Evolutionary conservation across 2,797 vertebrate genomes (phyloP).

Genomic region (Delichon dasypus): DNA sequence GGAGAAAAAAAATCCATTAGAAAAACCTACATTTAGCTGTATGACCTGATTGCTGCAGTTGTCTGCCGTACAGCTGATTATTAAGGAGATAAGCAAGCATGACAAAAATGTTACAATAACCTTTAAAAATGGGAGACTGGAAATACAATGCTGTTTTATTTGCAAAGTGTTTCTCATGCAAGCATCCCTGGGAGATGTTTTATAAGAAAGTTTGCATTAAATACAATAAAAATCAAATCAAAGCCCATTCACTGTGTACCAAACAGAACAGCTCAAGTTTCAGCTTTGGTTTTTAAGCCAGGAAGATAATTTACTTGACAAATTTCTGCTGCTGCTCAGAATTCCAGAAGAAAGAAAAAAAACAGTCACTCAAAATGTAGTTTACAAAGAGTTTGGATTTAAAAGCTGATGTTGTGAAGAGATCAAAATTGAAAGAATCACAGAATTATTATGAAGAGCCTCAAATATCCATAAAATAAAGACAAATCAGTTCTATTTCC

Average conservation of each 20-base stretch:
- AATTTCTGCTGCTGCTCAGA: conserved; percentile 17
- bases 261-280: conserved; percentile 35
- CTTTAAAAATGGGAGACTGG: conserved; percentile 16
- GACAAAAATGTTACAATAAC: conserved; percentile 24
- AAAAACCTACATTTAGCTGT: conserved; percentile 41
- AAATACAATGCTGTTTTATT: conserved; percentile 38
- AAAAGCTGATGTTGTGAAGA: conserved; percentile 10
- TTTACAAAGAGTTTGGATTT: neutral
- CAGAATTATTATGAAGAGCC: conserved; percentile 16
- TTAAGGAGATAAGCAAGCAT: conserved; percentile 4
- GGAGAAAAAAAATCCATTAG: neutral
- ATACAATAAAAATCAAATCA: conserved; percentile 59
- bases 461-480: conserved; percentile 14
- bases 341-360: neutral
- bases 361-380: neutral
- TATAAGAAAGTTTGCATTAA: conserved; percentile 50
- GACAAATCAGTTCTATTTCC: neutral
- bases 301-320: neutral
- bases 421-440: neutral
- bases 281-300: conserved; percentile 39
- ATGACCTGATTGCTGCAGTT: conserved; percentile 20
- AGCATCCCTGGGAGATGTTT: conserved; percentile 59
- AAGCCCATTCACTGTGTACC: conserved; percentile 25
- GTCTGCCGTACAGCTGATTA: neutral
- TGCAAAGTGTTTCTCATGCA: conserved; percentile 21